phyloP scores from a whole-genome alignment of 2,113 vertebrate genomes.

The Phalacrocorax pelagicus region DNA sequence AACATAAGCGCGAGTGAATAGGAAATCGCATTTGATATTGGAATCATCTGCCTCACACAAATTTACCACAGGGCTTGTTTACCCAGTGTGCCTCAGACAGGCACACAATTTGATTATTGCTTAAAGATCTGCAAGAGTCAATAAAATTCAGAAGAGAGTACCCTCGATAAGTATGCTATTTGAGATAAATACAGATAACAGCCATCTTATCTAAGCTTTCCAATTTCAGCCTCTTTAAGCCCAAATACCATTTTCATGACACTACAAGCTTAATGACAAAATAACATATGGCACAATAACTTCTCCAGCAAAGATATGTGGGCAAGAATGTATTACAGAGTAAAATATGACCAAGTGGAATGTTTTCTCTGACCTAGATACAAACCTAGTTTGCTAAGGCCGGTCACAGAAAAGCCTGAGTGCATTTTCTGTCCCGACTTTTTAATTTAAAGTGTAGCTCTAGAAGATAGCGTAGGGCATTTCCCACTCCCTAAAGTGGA shows the following conservation, averaged over 20 bases:
- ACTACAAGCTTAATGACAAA: conserved; percentile 50
- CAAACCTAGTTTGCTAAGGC: conserved; percentile 14
- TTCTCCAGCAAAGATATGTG: conserved; percentile 29
- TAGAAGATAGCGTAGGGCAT: not conserved
- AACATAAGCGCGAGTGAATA: accelerated
- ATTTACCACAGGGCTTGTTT: not conserved
- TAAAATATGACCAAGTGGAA: not conserved
- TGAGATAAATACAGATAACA: not conserved
- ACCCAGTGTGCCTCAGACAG: not conserved
- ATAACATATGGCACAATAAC: conserved; percentile 13
- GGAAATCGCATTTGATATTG: not conserved
- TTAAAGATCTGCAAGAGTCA: conserved; percentile 36
- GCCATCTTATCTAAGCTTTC: conserved; percentile 19
- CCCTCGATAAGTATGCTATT: not conserved
- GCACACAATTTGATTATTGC: conserved; percentile 40
- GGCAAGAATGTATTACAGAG: conserved; percentile 18
- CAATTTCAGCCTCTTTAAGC: conserved; percentile 46
- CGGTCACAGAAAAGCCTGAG: not conserved
- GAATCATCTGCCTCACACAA: not conserved
- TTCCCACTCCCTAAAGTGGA: not conserved
- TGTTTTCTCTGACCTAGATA: not conserved
- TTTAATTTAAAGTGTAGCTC: not conserved
- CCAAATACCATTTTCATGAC: conserved; percentile 43
- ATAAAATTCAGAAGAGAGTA: conserved; percentile 48
- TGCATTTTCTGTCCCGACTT: not conserved